A percentile compares a stretch with the other conserved stretches of the same genome.
Conservation (phyloP, 92 coral and sea anemone genomes). For the Nematostella vectensis region DNA sequence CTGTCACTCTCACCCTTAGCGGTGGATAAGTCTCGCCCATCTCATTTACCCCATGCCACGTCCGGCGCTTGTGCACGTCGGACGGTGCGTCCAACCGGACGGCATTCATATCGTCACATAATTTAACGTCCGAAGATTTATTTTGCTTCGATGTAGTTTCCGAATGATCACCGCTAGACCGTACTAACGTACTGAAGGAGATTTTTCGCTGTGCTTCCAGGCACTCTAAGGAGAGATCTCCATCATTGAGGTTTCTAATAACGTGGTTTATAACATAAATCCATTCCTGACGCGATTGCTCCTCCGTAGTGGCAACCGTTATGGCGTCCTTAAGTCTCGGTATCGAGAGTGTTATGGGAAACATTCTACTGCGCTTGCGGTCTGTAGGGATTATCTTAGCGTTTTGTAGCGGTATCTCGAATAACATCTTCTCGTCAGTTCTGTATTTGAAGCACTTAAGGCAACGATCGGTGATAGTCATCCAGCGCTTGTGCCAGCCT, state of each 20-base stretch:
- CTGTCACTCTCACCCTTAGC: conserved; percentile 28
- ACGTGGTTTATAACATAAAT: conserved; percentile 59
- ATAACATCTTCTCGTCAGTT: conserved; percentile 68
- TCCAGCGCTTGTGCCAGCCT: conserved; percentile 88
- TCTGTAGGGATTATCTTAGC: conserved; percentile 65
- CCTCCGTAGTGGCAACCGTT: conserved; percentile 75
- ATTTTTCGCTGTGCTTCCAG: conserved; percentile 23
- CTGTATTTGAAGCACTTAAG: conserved; percentile 60
- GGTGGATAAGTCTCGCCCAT: conserved; percentile 2
- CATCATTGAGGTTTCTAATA: conserved; percentile 40
- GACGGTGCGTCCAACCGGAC: neutral
- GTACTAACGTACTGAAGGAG: conserved; percentile 4
- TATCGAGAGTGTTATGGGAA: conserved; percentile 62
- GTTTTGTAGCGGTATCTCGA: conserved; percentile 67
- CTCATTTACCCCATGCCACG: conserved; percentile 16
- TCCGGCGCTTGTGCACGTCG: conserved; percentile 10
- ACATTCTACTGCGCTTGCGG: conserved; percentile 64
- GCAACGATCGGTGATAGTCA: conserved; percentile 54
- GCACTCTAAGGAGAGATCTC: conserved; percentile 16
- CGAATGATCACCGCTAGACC: conserved; percentile 2
- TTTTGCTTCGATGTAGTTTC: neutral
- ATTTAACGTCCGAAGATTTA: neutral
- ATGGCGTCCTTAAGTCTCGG: conserved; percentile 65
- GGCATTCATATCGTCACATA: neutral
- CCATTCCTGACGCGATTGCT: conserved; percentile 61